Base-by-base conservation (phyloP, 1,140 invertebrate genomes). In the Drosophila nigrodunni region DNA sequence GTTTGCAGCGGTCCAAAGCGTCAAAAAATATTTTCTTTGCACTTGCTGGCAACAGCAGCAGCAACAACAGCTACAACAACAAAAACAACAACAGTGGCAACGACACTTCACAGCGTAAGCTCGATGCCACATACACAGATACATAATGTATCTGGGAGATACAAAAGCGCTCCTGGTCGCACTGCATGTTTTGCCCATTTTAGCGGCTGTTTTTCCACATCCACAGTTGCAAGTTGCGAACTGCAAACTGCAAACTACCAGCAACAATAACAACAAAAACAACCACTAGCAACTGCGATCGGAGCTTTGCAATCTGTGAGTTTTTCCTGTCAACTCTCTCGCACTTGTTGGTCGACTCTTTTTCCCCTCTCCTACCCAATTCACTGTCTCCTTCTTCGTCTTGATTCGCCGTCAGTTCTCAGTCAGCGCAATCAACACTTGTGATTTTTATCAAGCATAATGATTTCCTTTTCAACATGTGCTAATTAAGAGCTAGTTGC, bases 1-100 rank as follows among this genome's bases (percentile, higher is more conserved):
- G 83, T 87, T 83, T 87, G 85, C 50, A 71, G 72, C 72, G 72
- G 83, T 69, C 83, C 79, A 80, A 88, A 87, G 83, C 83, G 83
- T 88, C 88, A 80, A 88, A 88, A 86, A 89, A 88, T 88, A 88
- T 88, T 88, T 88, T 89, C 82, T 75, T 89, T 88, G 80, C 83
- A 88, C 85, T 89, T 87, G 83, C 83, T 62, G 59, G 34, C 52
- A 57, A 50, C 67, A 47, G 47, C 67, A 64, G 44, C 52, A 54
- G 18, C 74, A 7, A 39, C 79, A 54, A 11, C 69, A 15, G 15
- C 15, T 15, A 15, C 15, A 69, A 46, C 68, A 54, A 60, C 59
- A 60, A 13, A 37, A 37, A 39, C 39, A 34, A 3, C 49, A 35
- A 37, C 78, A 52, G 21, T 60, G 58, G 58, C 78, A 54, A 60